Evolutionary conservation across 2,113 vertebrate genomes (phyloP).

Genomic region (Motacilla alba): DNA sequence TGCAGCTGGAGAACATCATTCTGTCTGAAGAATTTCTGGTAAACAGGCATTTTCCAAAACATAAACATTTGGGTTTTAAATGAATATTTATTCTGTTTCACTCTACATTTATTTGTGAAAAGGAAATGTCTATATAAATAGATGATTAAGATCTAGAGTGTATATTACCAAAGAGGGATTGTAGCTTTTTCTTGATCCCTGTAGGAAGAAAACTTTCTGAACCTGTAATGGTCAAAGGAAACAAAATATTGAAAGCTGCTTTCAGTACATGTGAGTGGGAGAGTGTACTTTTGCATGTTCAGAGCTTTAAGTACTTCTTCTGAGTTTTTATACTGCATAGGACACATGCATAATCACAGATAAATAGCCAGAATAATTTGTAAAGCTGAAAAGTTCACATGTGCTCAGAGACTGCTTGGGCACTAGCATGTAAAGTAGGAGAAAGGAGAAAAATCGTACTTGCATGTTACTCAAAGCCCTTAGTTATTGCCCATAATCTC

Average conservation of each 20-base stretch:
- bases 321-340: neutral
- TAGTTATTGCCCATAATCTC: neutral
- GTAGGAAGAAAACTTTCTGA: constrained; percentile 21
- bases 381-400: neutral
- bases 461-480: neutral
- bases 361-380: neutral
- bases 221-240: neutral
- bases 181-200: neutral
- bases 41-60: constrained; percentile 55
- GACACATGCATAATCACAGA: neutral
- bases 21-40: constrained; percentile 40
- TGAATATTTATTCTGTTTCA: constrained; percentile 34
- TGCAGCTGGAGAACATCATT: constrained; percentile 52
- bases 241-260: neutral
- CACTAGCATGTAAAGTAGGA: neutral
- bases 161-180: neutral
- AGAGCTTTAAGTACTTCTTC: neutral
- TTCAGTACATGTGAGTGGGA: neutral
- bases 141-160: constrained; percentile 39
- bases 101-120: constrained; percentile 52
- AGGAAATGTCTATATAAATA: constrained; percentile 62
- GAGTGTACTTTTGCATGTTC: neutral
- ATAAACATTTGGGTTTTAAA: constrained; percentile 42
- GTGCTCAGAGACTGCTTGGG: neutral
- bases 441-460: neutral